phyloP scores from a whole-genome alignment of 2,113 vertebrate species.

The Xyrauchen texanus region DNA sequence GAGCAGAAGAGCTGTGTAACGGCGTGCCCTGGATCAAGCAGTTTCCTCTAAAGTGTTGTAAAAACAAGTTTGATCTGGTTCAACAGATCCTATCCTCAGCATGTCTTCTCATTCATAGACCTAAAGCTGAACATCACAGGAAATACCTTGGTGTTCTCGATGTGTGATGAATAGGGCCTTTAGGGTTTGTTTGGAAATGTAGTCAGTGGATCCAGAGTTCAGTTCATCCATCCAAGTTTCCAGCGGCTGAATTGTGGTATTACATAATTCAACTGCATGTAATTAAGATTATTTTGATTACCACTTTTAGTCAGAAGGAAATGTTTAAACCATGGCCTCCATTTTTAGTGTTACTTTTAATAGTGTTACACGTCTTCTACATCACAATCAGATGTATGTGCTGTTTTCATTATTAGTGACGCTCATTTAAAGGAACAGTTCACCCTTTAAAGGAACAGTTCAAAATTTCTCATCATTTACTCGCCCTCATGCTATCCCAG shows the following conservation, averaged over 20 bases:
- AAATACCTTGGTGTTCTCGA: constrained; percentile 40
- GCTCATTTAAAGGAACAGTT: too few relatives aligned
- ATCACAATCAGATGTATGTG: too few relatives aligned
- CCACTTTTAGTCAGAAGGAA: neutral
- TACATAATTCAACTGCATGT: neutral
- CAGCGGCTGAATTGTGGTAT: neutral
- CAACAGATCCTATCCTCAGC: constrained; percentile 22
- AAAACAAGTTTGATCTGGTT: neutral
- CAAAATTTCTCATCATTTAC: too few relatives aligned
- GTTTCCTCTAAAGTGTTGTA: neutral
- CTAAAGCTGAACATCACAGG: constrained; percentile 12
- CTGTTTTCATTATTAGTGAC: too few relatives aligned
- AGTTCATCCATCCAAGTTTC: constrained; percentile 27
- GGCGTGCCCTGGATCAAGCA: neutral
- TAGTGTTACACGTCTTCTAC: too few relatives aligned
- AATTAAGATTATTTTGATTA: neutral
- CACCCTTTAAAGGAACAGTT: too few relatives aligned
- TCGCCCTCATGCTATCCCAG: too few relatives aligned
- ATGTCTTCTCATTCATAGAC: constrained; percentile 20
- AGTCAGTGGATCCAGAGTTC: constrained; percentile 26
- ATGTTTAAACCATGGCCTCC: neutral
- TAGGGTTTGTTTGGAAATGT: constrained; percentile 23
- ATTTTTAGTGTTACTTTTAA: neutral
- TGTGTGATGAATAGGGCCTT: constrained; percentile 35
- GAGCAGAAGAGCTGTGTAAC: constrained; percentile 3